These are phyloP conservation scores for Clarias batrachus DNA, from an alignment of 2,113 vertebrate genomes.

Conservation along the genomic window DNA sequence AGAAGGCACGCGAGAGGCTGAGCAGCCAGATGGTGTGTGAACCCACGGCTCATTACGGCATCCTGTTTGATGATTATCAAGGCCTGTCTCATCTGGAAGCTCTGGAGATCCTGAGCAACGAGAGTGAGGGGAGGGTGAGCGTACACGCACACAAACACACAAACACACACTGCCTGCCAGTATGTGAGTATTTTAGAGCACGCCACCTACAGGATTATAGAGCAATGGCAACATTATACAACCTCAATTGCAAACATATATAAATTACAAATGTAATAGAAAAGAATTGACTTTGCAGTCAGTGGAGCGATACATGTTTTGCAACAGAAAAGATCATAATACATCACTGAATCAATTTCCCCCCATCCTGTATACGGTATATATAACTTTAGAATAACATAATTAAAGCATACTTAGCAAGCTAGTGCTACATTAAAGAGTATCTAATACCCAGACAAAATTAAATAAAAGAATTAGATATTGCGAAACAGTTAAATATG, in stretches of 20 bases:
- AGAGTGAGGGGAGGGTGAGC: constrained; percentile 89
- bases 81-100: constrained; percentile 96
- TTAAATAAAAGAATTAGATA: neutral
- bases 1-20: constrained; percentile 87
- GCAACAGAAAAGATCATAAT: too few relatives aligned
- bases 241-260: too few relatives aligned
- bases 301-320: too few relatives aligned
- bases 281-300: too few relatives aligned
- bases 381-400: neutral
- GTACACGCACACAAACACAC: neutral
- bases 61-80: constrained; percentile 97
- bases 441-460: neutral
- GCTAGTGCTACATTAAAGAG: neutral
- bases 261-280: too few relatives aligned
- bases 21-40: constrained; percentile 81
- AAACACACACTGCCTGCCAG: neutral
- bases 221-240: too few relatives aligned
- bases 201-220: too few relatives aligned
- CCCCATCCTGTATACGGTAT: too few relatives aligned
- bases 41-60: constrained; percentile 88
- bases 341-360: too few relatives aligned
- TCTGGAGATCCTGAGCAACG: constrained; percentile 95
- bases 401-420: neutral
- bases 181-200: too few relatives aligned
- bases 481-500: neutral